These are phyloP conservation scores for Triops cancriformis DNA, from an alignment of 1,140 invertebrate species.

Conservation along the genomic window DNA sequence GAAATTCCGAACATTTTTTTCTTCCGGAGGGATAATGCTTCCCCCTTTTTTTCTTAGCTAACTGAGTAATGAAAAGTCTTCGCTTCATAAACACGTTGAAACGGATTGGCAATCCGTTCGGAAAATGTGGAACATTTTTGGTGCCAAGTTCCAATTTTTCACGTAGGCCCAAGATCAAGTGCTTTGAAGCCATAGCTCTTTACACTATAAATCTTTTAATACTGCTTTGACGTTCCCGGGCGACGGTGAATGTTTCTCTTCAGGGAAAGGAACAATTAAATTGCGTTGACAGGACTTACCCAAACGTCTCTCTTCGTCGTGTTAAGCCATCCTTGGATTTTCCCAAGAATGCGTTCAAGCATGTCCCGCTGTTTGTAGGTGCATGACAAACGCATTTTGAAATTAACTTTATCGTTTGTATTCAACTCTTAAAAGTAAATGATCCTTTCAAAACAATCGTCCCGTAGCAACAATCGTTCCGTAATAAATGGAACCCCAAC, in stretches of 20 bases:
- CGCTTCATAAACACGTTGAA: background rate
- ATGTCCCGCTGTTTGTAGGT: background rate
- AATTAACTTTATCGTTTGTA: too few species aligned
- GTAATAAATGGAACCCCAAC: too few species aligned
- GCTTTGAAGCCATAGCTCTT: background rate
- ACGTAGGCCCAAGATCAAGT: background rate
- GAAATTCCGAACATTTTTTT: background rate
- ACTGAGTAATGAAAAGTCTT: background rate
- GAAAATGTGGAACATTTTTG: background rate
- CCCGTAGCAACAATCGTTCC: too few species aligned
- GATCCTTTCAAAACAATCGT: too few species aligned
- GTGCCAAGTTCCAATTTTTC: background rate
- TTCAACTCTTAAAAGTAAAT: too few species aligned
- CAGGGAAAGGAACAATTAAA: background rate
- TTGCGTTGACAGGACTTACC: background rate
- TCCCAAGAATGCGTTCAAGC: background rate
- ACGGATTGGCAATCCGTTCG: background rate
- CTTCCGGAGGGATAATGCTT: background rate
- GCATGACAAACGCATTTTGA: background rate
- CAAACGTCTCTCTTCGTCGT: background rate
- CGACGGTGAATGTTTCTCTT: background rate
- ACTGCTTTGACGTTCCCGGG: background rate
- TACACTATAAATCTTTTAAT: background rate
- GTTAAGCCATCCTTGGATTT: background rate
- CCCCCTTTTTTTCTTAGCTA: background rate